Base-by-base conservation (phyloP, 2,888 invertebrate species). In the Cephalotes varians region DNA sequence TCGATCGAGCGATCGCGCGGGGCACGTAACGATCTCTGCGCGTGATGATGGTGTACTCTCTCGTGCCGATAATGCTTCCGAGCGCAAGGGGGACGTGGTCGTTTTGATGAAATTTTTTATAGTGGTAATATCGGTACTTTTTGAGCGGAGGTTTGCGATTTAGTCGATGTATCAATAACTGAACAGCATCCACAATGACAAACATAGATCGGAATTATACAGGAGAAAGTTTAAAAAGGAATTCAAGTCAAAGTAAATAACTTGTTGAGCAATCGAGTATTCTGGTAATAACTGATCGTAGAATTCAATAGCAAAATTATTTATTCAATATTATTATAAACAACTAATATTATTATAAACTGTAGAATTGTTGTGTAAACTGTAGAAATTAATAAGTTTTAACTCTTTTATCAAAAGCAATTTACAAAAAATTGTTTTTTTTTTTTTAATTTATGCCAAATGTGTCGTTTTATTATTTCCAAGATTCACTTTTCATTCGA, bases 1-100 rank as follows among this genome's bases (percentile, higher is more conserved):
- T 67, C 51, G 76, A 76, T 77, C 76, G 74, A 25, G 28, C 76
- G 69, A 77, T 77, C 76, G 31, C 76, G 34, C 62, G 49, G 34
- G n/a, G n/a, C 51, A 67, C 28, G 74, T 74, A 74, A 64, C 54
- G 44, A 77, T 77, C 12, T 31, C 51, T n/a, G 67, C 40, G 54
- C 54, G 40, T 54, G 54, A 54, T 54, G 51, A 40, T 64, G 37
- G 51, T 40, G 76, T 54, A 67, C 37, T 40, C 37, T 71, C 25
- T 76, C 71, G 31, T 69, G 25, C 31, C 56, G 44, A 44, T 31
- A 44, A 56, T 77, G 25, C 56, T 34, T 34, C 21, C 51, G 65
- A 76, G 37, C 21, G 40, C 18, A 44, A 28, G 12, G 15, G 28
- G 40, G 10, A 21, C 12, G n/a, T 18, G 72, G n/a, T 69, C 25